Base-by-base conservation (phyloP, 2,797 vertebrate genomes). In the Tangara arthus region DNA sequence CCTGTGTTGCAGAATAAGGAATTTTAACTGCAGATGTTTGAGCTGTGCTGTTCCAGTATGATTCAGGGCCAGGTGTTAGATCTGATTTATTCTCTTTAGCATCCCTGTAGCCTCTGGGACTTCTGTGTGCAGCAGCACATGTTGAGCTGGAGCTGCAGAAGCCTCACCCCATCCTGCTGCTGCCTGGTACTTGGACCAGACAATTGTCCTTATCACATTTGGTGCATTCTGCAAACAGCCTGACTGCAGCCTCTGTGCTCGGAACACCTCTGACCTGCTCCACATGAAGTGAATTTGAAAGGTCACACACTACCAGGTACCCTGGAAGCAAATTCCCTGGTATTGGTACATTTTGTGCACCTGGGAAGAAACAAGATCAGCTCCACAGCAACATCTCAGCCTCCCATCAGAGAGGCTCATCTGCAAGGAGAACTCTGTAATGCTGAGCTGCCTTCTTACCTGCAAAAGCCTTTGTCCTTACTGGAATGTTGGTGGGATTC, bases 221-320 rank as follows among this genome's bases (percentile, higher is more conserved):
- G 9, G 16, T 65, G 53, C 11, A 2, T 22, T 16, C 53, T 68
- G 39, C 53, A 64, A 65, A 30, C 34, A 65, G 26, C 44, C 26
- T 21, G 41, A 30, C 6, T 44, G 24, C 32, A 75, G 32, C 42
- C 34, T 18, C 23, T 0, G 0, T 46, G 13, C 39, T 59, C 28
- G 30, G 30, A 80, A 30, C 16, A 1, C 41, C 27, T 64, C 79
- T 47, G 26, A 6, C 28, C 30, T 44, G 26, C 46, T 70, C 44
- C 50, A 23, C 0, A 0, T 3, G 0, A 14, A 69, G 23, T 32
- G 34, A 82, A 87, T 69, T 22, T 59, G 57, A 63, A 88, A 78
- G 47, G 37, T 72, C n/a, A 8, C 11, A 12, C 0, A 1, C 37
- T 61, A 34, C 23, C 0, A 0, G 0, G 2, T 46, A 46, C 5